Evolutionary conservation across 2,113 vertebrate species (phyloP), one percentile per base, ranked within the genome.

Genomic region (Setophaga kirtlandii): DNA sequence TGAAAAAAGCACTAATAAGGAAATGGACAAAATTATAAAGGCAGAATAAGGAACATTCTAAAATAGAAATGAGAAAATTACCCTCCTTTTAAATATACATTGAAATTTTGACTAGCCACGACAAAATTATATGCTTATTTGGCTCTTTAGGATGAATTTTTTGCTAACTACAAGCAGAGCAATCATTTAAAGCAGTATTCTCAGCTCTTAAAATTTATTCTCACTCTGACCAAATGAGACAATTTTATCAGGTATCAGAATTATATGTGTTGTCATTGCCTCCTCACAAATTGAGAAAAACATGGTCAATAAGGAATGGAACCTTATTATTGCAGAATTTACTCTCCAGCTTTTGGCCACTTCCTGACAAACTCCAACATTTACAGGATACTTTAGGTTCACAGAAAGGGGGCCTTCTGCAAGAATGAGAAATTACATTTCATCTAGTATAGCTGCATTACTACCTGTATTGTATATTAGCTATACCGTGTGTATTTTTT

Each of bases 1-100:
- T 96, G 91, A 95, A 96, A 95, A 41, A 75, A 95, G 65, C n/a
- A 67, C 81, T 84, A 87, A 87, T 84, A 91, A 97, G 93, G 93
- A 95, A 95, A 94, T 87, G 77, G 70, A 93, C 69, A 58, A 59
- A 93, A 93, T 87, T 77, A 84, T 60, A 83, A 93, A 91, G 75
- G 79, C 60, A 73, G 93, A 78, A 71, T 74, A 79, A 68, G 35
- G 80, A 80, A 84, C 68, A 55, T 80, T 95, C 83, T 91, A 94
- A 96, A 97, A 97, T 75, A 86, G 87, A 77, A 94, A 87, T 27
- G 17, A 68, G 74, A 83, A 82, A 82, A 76, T 91, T 91, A 90
- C 22, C 12, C 56, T 87, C 53, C 81, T 37, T 63, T 89, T 77
- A 91, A 86, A 69, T 87, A 76, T 59, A 91, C 82, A 89, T 42